Percentiles rank a stretch among this genome's conserved stretches.
These are phyloP conservation scores for Maniola jurtina DNA, from an alignment of 1,140 invertebrate genomes.

Conservation along the genomic window DNA sequence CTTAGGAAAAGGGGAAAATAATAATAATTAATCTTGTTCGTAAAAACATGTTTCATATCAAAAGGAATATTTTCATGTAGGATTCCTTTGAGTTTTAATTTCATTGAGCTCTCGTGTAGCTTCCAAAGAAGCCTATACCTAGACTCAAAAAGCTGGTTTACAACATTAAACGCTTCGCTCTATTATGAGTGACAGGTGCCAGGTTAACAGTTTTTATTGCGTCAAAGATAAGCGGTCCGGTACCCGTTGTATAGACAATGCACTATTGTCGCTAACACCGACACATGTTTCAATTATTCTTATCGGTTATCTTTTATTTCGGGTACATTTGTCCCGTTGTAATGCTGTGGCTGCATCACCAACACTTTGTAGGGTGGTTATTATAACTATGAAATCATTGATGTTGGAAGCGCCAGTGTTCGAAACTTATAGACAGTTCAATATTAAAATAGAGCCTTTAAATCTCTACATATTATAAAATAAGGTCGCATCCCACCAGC, in stretches of 20 bases:
- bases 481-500: too few species aligned
- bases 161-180: background rate
- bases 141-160: background rate
- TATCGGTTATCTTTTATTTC: constrained; percentile 58
- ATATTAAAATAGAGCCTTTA: too few species aligned
- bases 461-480: too few species aligned
- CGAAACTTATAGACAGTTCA: too few species aligned
- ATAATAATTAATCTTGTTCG: too few species aligned
- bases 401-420: too few species aligned
- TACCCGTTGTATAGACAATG: constrained; percentile 19
- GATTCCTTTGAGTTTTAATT: too few species aligned
- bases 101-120: too few species aligned
- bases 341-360: constrained; percentile 2
- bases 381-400: too few species aligned
- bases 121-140: background rate
- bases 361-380: background rate
- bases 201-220: constrained; percentile 57
- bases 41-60: too few species aligned
- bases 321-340: constrained; percentile 39
- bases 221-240: constrained; percentile 41
- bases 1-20: too few species aligned
- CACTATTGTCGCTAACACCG: constrained; percentile 21
- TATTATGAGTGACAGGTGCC: constrained; percentile 55
- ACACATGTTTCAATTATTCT: constrained; percentile 73
- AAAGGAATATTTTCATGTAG: too few species aligned